Percentiles rank a stretch among this genome's conserved stretches.
These are phyloP conservation scores for Trichomycterus rosablanca DNA, from an alignment of 2,113 vertebrate species.

Conservation along the genomic window DNA sequence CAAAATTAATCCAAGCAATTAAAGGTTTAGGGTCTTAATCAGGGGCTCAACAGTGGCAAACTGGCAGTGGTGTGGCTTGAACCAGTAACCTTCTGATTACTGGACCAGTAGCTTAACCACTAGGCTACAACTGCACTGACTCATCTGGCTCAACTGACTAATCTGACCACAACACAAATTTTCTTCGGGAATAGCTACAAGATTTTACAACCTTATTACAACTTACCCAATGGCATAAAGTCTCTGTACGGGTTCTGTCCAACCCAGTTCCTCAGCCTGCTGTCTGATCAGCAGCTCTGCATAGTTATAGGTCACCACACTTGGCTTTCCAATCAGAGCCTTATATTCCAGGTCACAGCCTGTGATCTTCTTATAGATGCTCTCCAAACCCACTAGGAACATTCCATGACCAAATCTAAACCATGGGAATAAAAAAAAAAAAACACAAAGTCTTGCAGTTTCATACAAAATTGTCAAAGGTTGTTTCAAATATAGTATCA, in stretches of 20 bases:
- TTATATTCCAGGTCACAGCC: slow-evolving; percentile 82
- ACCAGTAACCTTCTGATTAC: too few relatives aligned
- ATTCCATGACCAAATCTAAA: slow-evolving; percentile 91
- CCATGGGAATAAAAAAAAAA: neutral
- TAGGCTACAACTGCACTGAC: too few relatives aligned
- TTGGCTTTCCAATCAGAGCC: slow-evolving; percentile 90
- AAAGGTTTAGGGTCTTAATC: too few relatives aligned
- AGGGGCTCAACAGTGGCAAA: too few relatives aligned
- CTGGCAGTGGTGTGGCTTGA: too few relatives aligned
- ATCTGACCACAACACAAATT: too few relatives aligned
- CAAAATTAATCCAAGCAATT: too few relatives aligned
- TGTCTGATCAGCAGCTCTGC: slow-evolving; percentile 76
- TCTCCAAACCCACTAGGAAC: slow-evolving; percentile 89
- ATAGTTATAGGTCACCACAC: slow-evolving; percentile 84
- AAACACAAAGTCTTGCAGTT: neutral
- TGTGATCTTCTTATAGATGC: slow-evolving; percentile 86
- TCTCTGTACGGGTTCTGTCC: slow-evolving; percentile 74
- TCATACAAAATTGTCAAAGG: too few relatives aligned
- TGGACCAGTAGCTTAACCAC: too few relatives aligned
- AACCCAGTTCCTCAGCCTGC: slow-evolving; percentile 79
- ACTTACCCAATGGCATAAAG: slow-evolving; percentile 92
- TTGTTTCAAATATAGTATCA: too few relatives aligned
- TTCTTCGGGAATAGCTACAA: too few relatives aligned
- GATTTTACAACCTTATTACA: neutral
- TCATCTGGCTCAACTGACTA: too few relatives aligned